Evolutionary conservation across 2,113 vertebrate species (phyloP).

Genomic region (Variabilichromis moorii): DNA sequence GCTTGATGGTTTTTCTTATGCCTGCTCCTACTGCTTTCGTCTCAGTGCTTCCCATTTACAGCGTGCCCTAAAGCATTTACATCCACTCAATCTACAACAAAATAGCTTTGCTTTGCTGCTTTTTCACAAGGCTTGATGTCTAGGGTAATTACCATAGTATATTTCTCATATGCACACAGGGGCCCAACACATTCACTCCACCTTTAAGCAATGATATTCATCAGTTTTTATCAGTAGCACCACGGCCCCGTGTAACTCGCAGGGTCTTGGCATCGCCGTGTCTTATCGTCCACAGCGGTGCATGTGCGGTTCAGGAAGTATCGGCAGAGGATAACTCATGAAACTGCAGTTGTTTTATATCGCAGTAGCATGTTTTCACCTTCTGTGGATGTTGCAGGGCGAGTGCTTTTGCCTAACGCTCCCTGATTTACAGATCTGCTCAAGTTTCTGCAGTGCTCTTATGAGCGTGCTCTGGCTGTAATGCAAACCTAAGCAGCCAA

Average conservation of each 20-base stretch:
- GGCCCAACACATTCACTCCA: slow-evolving; percentile 15
- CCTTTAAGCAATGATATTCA: slow-evolving; percentile 24
- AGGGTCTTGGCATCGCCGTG: slow-evolving; percentile 6
- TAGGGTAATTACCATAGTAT: slow-evolving; percentile 44
- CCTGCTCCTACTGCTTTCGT: slow-evolving; percentile 52
- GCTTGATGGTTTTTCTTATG: slow-evolving; percentile 70
- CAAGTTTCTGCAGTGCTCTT: slow-evolving; percentile 56
- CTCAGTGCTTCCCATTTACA: slow-evolving; percentile 65
- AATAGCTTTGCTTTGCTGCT: slow-evolving; percentile 62
- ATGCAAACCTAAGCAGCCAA: slow-evolving; percentile 76
- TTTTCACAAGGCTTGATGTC: slow-evolving; percentile 45
- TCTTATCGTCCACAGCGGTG: slow-evolving; percentile 1
- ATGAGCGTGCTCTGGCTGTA: slow-evolving; percentile 66
- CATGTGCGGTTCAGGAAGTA: neutral
- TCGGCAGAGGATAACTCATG: neutral
- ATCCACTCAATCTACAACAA: slow-evolving; percentile 60
- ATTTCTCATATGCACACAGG: slow-evolving; percentile 32
- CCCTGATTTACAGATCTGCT: slow-evolving; percentile 37
- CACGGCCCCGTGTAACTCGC: neutral
- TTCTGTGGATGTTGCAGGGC: slow-evolving; percentile 1
- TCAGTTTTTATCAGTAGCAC: slow-evolving; percentile 26
- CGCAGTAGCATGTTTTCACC: neutral
- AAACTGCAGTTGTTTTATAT: slow-evolving; percentile 1
- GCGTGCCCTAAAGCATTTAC: slow-evolving; percentile 59
- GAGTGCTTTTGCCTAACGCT: neutral